Base-by-base conservation (phyloP, 1,140 invertebrate species). In the Bursaphelenchus mucronatus region DNA sequence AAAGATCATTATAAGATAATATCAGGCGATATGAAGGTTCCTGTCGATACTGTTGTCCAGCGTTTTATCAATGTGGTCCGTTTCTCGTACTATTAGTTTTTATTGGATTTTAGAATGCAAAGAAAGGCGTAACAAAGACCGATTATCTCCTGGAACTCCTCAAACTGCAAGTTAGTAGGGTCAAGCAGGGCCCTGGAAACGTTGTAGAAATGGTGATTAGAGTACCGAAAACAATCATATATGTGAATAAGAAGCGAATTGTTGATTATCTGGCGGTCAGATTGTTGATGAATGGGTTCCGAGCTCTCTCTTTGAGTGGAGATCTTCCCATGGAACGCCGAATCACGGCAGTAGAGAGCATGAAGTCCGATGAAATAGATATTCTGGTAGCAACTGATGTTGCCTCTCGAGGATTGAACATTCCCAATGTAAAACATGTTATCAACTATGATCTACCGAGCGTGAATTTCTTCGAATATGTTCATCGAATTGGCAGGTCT, bases 91-190 rank as follows among this genome's bases (percentile, higher is more conserved):
- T 93, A 73, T 44, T 71, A 30, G 96, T 97, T 76, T n/a, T 92
- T 97, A 15, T 89, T 94, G 80, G 87, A 91, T 77, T 87, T 93
- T 81, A 89, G 87, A 17, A 97, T 97, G 93, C 94, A 94, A 51
- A 86, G 86, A 45, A 90, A 89, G 30, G 92, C 92, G 40, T 88
- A 91, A 63, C 86, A 94, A 30, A 30, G 30, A 5, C 5, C 5
- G 43, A 92, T 96, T 83, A 97, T 94, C 13, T 88, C 97, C 50
- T 97, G 97, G 94, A 97, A 97, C 84, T 96, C 92, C 49, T 94
- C 94, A 54, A 98, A 94, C 65, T 98, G 97, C 85, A 94, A 94
- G 8, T 95, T 94, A 83, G 92, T 96, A 84, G 97, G 97, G 74
- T 91, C 94, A 84, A 86, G 87, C 68, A 63, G 0, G 21, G 17